These are phyloP conservation scores for Myiotriccus ornatus DNA, from an alignment of 2,797 vertebrate genomes.

Conservation along the genomic window DNA sequence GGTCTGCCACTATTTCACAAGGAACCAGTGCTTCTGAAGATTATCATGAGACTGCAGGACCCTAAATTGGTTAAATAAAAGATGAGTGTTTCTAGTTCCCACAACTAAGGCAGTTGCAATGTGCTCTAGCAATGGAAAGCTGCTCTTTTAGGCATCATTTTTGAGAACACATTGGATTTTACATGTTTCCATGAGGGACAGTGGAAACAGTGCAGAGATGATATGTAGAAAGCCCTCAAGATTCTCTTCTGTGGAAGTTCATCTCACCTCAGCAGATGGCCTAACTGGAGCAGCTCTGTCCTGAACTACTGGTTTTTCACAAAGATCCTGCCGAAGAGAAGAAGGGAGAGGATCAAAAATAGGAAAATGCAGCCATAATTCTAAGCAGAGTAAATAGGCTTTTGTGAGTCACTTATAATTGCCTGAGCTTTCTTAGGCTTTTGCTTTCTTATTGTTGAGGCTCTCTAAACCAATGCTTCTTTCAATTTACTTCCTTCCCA, in stretches of 20 bases:
- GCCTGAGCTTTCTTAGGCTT: neutral
- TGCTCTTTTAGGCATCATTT: neutral
- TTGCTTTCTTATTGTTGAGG: neutral
- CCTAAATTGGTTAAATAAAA: neutral
- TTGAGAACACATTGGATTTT: neutral
- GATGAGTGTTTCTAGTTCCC: neutral
- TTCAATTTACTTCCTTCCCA: neutral
- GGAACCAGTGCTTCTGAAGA: neutral
- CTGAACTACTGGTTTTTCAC: neutral
- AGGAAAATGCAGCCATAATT: neutral
- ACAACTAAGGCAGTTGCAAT: neutral
- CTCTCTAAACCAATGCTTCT: neutral
- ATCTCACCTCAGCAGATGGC: neutral
- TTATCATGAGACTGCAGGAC: neutral
- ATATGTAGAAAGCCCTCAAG: accelerated
- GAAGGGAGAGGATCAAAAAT: neutral
- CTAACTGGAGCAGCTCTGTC: neutral
- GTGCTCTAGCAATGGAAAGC: neutral
- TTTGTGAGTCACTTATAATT: neutral
- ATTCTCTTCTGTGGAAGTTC: neutral
- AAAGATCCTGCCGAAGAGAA: neutral
- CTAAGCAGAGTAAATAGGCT: neutral
- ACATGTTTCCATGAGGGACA: neutral
- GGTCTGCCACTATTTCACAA: neutral
- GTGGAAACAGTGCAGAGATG: neutral